Evolutionary conservation across 2,888 invertebrate genomes (phyloP), one percentile per base, ranked within the genome.

Genomic region (Leptinotarsa peninsularis): DNA sequence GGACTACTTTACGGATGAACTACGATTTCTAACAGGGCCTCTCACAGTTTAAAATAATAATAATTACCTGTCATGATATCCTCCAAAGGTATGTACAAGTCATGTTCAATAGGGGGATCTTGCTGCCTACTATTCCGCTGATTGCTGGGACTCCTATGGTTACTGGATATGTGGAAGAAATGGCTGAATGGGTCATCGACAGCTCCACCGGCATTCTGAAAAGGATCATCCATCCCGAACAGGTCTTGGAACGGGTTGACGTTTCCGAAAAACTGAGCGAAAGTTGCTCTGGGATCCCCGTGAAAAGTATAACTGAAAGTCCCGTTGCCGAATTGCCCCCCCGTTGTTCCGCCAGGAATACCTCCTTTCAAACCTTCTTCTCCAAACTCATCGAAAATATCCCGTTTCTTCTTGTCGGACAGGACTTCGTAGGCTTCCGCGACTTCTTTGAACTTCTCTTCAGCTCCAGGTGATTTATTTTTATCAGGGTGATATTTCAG

Each of bases 401-500:
- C 97, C 7, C 95, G 92, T 87, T 98, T 98, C 89, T 97, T 97
- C 84, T 96, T 93, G 86, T 99, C 98, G 18, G 97, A 97, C 4
- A 99, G 89, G 13, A 98, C 96, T 87, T 98, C 99, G 86, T 99
- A 99, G 0, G 99, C 98, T 89, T 99, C 99, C 0, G 98, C 98
- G 4, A 98, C 94, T 88, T 98, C 95, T 87, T 96, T 98, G 88
- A 98, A 98, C 82, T 94, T 93, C 83, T 97, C 97, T 88, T 98
- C 98, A 0, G 98, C 98, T 49, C 95, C 95, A 0, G 96, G 89
- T 0, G 94, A 91, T 89, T 98, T 98, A 89, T 99, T 99, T 89
- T 99, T 99, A 88, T 99, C 99, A 14, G 99, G 99, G 89, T 99
- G 99, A 87, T 95, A 98, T 88, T 97, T 97, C 52, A 99, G 89